Evolutionary conservation across 1,140 invertebrate species (phyloP).

Genomic region (Diorhabda sublineata): DNA sequence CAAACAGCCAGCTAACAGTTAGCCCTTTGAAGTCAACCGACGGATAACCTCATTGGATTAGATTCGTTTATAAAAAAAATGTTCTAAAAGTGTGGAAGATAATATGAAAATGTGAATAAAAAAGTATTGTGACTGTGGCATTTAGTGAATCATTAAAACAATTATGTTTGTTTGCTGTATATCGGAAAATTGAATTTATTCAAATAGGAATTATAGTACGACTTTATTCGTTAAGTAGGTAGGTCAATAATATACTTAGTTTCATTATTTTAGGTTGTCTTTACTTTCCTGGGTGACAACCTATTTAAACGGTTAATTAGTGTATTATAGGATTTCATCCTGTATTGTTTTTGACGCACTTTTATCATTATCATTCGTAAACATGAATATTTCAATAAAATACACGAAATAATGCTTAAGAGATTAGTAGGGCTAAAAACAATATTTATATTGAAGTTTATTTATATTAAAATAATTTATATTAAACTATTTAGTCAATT

Average conservation of each 20-base stretch:
- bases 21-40: constrained; percentile 13
- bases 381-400: too few species aligned
- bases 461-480: too few species aligned
- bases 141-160: background rate
- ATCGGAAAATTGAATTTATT: background rate
- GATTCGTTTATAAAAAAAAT: background rate
- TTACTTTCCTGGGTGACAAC: background rate
- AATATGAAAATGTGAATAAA: too few species aligned
- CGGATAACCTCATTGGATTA: background rate
- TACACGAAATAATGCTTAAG: too few species aligned
- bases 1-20: constrained; percentile 15
- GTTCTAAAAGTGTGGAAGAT: background rate
- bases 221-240: too few species aligned
- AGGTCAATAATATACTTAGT: background rate
- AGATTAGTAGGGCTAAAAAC: too few species aligned
- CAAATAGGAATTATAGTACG: too few species aligned
- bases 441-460: too few species aligned
- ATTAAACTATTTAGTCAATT: too few species aligned
- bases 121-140: background rate
- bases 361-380: too few species aligned
- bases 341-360: too few species aligned
- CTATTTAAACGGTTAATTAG: background rate
- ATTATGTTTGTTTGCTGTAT: background rate
- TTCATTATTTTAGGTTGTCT: background rate
- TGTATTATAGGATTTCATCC: too few species aligned